Evolutionary conservation across 2,888 invertebrate species (phyloP).

Genomic region (Lagria hirta): DNA sequence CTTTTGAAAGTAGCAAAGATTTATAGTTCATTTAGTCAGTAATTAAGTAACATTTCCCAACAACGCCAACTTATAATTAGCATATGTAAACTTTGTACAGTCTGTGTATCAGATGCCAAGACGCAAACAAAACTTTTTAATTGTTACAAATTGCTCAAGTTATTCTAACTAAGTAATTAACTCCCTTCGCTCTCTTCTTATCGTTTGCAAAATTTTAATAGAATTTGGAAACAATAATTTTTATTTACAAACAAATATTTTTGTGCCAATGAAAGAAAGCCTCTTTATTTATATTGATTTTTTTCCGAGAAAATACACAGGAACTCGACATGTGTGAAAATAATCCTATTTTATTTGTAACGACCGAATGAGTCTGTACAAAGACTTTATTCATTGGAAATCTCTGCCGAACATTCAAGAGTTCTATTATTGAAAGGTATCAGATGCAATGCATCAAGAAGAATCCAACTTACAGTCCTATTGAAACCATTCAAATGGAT

Average conservation of each 20-base stretch:
- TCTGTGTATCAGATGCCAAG: conserved; percentile 46
- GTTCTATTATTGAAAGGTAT: conserved; percentile 28
- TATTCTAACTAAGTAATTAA: conserved; percentile 25
- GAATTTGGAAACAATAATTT: conserved; percentile 15
- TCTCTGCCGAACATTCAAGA: conserved; percentile 34
- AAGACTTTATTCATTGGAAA: conserved; percentile 46
- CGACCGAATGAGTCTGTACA: conserved; percentile 47
- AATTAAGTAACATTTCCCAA: conserved; percentile 52
- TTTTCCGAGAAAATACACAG: conserved; percentile 27
- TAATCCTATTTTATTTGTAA: conserved; percentile 50
- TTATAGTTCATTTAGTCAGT: conserved; percentile 49
- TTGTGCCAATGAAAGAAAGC: conserved; percentile 8
- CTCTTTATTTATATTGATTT: conserved; percentile 15
- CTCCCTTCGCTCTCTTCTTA: conserved; percentile 10
- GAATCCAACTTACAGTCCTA: no score
- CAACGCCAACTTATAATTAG: conserved; percentile 54
- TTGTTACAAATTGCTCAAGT: conserved; percentile 51
- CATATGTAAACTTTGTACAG: conserved; percentile 54
- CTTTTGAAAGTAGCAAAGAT: conserved; percentile 42
- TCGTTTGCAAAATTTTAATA: conserved; percentile 16
- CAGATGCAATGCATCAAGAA: conserved; percentile 16
- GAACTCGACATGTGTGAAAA: conserved; percentile 48
- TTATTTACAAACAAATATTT: no score
- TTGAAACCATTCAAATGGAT: no score
- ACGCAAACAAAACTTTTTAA: conserved; percentile 45